A percentile compares a stretch with the other conserved stretches of the same genome.
Conservation (phyloP, 2,113 vertebrate genomes). For the Fulica atra region DNA sequence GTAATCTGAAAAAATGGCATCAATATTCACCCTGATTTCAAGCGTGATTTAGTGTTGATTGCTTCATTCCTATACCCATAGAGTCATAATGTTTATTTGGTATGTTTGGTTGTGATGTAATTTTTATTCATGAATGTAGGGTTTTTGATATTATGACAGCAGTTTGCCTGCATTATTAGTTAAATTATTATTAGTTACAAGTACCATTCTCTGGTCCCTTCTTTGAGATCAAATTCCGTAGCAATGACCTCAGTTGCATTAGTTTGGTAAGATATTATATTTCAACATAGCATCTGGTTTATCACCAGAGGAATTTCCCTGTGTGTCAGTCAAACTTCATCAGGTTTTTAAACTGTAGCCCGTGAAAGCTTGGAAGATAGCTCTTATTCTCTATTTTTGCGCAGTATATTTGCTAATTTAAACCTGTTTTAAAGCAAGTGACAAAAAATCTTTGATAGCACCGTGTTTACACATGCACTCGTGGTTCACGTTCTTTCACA, state of each 20-base stretch:
- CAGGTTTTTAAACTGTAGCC: not conserved
- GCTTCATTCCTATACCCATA: not conserved
- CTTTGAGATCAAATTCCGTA: not conserved
- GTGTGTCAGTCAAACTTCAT: constrained; percentile 3
- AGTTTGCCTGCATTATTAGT: not conserved
- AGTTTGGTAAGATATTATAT: not conserved
- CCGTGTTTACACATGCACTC: not conserved
- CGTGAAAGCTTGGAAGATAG: not conserved
- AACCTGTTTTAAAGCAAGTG: not conserved
- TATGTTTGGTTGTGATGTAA: not conserved
- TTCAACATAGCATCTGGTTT: constrained; percentile 40
- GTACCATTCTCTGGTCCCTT: not conserved
- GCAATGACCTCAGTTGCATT: not conserved
- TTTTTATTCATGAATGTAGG: constrained; percentile 8
- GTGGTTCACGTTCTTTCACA: not conserved
- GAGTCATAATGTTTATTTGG: not conserved
- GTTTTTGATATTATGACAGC: not conserved
- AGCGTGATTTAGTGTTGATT: constrained; percentile 43
- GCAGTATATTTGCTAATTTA: not conserved
- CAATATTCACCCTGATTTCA: constrained; percentile 20
- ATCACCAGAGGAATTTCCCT: constrained; percentile 23
- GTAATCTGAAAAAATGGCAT: not conserved
- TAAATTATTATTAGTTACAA: constrained; percentile 23
- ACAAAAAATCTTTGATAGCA: not conserved
- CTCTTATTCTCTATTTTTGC: not conserved